Evolutionary conservation across 2,888 invertebrate species (phyloP).

Genomic region (Tiliacea citrago): DNA sequence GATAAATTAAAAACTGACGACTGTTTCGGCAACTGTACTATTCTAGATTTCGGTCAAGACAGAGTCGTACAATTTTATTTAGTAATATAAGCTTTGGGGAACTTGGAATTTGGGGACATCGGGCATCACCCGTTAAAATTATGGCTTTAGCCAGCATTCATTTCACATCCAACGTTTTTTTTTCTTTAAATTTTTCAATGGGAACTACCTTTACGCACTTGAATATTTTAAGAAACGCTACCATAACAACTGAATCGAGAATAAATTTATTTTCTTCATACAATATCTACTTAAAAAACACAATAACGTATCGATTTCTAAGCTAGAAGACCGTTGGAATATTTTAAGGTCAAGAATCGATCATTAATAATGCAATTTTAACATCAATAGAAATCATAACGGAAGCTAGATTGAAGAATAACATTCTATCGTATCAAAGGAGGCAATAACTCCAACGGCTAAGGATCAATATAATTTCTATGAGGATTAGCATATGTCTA

Average conservation of each 20-base stretch:
- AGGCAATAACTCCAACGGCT: slow-evolving; percentile 78
- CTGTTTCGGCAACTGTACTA: too few species aligned
- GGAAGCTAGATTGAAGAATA: slow-evolving; percentile 88
- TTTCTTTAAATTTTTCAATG: neutral
- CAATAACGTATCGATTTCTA: slow-evolving; percentile 74
- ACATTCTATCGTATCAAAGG: slow-evolving; percentile 78
- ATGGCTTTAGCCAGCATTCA: neutral
- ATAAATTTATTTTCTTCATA: slow-evolving; percentile 16
- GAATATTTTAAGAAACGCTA: slow-evolving; percentile 13
- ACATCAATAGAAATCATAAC: slow-evolving; percentile 84
- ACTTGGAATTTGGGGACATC: too few species aligned
- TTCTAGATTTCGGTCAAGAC: too few species aligned
- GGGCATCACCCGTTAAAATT: neutral
- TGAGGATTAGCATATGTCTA: slow-evolving; percentile 88
- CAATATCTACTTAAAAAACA: slow-evolving; percentile 44
- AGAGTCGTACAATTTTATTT: too few species aligned
- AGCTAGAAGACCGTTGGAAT: slow-evolving; percentile 79
- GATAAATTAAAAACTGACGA: too few species aligned
- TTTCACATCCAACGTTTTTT: slow-evolving; percentile 3
- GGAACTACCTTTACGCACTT: neutral
- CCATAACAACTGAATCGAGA: neutral
- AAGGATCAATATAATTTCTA: slow-evolving; percentile 74
- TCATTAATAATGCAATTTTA: slow-evolving; percentile 74
- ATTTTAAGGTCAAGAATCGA: slow-evolving; percentile 80
- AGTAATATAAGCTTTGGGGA: too few species aligned